Evolutionary conservation across 2,797 vertebrate species (phyloP), one percentile per base, ranked within the genome.

Genomic region (Acestrorhynchus altus): DNA sequence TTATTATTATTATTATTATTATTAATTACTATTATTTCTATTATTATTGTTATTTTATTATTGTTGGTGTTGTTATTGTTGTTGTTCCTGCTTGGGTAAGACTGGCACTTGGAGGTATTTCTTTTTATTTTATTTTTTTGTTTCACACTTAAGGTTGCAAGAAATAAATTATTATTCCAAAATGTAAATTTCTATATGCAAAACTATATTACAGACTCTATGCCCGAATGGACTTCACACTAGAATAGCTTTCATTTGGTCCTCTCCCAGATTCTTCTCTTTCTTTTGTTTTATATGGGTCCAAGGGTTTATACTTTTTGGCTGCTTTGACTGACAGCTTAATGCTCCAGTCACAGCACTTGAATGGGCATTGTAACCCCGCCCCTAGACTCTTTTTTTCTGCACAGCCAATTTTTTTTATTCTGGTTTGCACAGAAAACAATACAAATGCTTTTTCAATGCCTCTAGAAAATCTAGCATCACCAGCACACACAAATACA

Each of bases 311-410:
- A 49, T 15, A 28, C n/a, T 35, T 56, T 65, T 46, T 10, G 59
- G 13, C 26, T 71, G 39, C 31, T 79, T 67, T 67, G 77, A 79
- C 56, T 51, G 56, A 59, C 15, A 46, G 61, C 24, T 51, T 31
- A 72, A 49, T 22, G 39, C 44, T n/a, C 66, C 60, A 75, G 52
- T 60, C 42, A 28, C 10, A 66, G 40, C 26, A 90, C 90, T 90
- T 90, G 89, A 91, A 91, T 90, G 91, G 90, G 88, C 89, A 87
- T 86, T 76, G 18, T 4, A 66, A 72, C 40, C 70, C 35, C 5
- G 15, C 56, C 13, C 31, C 2, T 4, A 40, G 1, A 40, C 39
- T 5, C n/a, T 40, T 26, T 24, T 72, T 59, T 66, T 16, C 60
- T 71, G 35, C 69, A 70, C 49, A 74, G 56, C 60, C 44, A 42